Conservation (phyloP, 2,113 vertebrate genomes). For the Mesocricetus auratus region DNA sequence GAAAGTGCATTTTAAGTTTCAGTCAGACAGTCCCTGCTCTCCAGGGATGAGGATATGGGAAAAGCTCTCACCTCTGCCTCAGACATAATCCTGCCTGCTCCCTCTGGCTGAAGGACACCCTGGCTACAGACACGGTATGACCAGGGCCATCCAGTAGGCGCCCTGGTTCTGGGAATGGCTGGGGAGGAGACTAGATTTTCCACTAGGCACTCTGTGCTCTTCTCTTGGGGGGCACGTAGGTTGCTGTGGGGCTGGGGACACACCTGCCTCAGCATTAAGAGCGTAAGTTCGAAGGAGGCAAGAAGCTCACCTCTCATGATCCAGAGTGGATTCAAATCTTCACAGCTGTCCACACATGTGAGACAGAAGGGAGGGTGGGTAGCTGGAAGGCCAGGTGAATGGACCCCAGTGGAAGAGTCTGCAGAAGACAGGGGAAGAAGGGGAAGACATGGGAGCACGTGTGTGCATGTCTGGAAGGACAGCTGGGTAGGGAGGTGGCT, state of each 20-base stretch:
- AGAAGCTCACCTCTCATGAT: background rate
- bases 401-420: background rate
- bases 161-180: background rate
- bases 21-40: background rate
- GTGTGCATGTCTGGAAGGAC: background rate
- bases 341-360: background rate
- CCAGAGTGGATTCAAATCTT: background rate
- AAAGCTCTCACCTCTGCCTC: background rate
- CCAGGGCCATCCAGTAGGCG: background rate
- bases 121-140: background rate
- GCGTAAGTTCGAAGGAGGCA: background rate
- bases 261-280: background rate
- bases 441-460: too few species aligned
- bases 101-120: background rate
- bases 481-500: background rate
- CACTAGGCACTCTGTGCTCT: background rate
- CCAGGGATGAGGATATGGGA: background rate
- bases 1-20: background rate
- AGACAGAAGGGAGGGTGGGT: background rate
- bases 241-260: rapidly evolving
- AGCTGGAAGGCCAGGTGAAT: too few species aligned
- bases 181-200: rapidly evolving
- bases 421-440: background rate
- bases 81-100: background rate
- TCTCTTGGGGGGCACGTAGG: background rate